Percentiles rank a stretch among this genome's conserved stretches.
Conservation (phyloP, 1,140 invertebrate species). For the Lepidurus couesii region DNA sequence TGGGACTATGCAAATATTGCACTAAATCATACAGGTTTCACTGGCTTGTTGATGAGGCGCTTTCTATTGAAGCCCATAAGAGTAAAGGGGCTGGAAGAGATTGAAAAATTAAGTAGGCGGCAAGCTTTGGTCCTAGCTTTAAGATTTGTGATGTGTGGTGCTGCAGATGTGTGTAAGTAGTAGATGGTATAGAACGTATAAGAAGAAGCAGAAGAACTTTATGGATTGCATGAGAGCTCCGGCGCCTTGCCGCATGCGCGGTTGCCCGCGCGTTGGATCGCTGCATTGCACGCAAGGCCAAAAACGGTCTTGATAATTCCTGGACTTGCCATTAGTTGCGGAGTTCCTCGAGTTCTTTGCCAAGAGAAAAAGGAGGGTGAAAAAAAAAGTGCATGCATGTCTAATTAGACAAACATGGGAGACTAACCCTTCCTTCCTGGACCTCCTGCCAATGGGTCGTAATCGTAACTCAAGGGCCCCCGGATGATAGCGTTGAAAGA, state of each 20-base stretch:
- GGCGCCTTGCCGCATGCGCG: too few species aligned
- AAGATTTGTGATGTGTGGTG: background rate
- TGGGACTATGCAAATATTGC: constrained; percentile 5
- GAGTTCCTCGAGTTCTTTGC: too few species aligned
- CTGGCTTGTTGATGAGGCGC: constrained; percentile 13
- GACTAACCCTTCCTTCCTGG: background rate
- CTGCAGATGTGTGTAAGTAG: background rate
- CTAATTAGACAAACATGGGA: constrained; percentile 16
- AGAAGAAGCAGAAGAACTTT: too few species aligned
- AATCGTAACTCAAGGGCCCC: background rate
- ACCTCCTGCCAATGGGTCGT: constrained; percentile 6
- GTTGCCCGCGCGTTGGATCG: too few species aligned
- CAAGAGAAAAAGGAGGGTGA: background rate
- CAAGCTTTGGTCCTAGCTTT: background rate
- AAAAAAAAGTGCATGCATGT: background rate
- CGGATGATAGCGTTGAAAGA: background rate
- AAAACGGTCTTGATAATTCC: too few species aligned
- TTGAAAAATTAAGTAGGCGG: constrained; percentile 19
- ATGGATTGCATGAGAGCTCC: too few species aligned
- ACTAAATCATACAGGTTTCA: background rate
- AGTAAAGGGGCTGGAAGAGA: background rate
- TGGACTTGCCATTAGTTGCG: too few species aligned
- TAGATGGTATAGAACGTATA: too few species aligned
- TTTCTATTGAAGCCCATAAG: background rate
- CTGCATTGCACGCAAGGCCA: too few species aligned